phyloP scores from a whole-genome alignment of 2,113 vertebrate genomes.

The Oceanodroma tethys region DNA sequence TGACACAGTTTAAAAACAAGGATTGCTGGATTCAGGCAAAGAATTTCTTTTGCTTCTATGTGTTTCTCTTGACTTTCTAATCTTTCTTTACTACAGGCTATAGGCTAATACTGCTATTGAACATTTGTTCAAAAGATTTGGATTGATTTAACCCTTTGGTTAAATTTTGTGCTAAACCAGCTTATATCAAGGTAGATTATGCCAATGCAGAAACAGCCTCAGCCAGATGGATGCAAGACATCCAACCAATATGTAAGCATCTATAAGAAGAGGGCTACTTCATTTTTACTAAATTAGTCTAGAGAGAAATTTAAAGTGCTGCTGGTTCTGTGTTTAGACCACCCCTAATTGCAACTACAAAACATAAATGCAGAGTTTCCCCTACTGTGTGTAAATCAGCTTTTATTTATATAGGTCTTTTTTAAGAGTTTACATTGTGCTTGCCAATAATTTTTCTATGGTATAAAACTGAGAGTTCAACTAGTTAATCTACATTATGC shows the following conservation, averaged over 20 bases:
- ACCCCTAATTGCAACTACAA: background rate
- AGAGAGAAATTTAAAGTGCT: background rate
- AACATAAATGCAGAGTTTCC: background rate
- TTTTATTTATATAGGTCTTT: background rate
- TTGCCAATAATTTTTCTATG: background rate
- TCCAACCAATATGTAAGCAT: background rate
- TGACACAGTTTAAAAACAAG: background rate
- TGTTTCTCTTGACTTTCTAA: background rate
- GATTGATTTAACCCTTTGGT: background rate
- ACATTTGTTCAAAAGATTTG: background rate
- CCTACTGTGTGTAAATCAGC: background rate
- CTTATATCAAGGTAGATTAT: background rate
- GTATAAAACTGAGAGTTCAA: background rate
- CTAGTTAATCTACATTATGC: background rate
- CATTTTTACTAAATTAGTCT: background rate
- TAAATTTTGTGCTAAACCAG: background rate
- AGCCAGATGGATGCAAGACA: background rate
- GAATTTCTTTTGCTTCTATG: background rate
- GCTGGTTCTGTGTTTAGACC: background rate
- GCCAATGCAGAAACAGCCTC: background rate
- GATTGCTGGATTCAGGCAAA: background rate
- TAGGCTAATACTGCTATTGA: background rate
- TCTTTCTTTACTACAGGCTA: background rate
- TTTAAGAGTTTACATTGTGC: background rate
- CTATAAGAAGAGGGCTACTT: background rate